Conservation (phyloP, 2,797 vertebrate species). For the Malacoctenus gilli region DNA sequence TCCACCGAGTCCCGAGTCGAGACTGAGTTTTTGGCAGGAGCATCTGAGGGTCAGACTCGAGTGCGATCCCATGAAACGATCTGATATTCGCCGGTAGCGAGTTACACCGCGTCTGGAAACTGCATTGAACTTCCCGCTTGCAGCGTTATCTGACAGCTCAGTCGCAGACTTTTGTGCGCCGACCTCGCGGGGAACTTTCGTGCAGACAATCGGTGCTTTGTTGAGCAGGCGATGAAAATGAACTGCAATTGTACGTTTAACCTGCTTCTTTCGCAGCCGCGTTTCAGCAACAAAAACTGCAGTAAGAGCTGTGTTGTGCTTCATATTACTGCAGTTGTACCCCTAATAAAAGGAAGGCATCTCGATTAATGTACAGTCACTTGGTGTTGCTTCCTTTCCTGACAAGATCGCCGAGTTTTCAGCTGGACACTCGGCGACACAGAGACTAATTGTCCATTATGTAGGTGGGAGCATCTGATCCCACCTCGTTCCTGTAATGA, state of each 20-base stretch:
- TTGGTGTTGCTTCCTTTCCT: neutral
- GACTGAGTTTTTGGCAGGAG: no score
- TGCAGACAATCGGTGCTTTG: neutral
- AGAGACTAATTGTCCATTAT: constrained; percentile 64
- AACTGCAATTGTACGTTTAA: no score
- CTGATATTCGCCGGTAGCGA: neutral
- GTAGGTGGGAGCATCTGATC: constrained; percentile 57
- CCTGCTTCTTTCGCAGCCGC: no score
- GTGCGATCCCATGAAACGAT: neutral
- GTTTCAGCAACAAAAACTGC: no score
- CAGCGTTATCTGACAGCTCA: neutral
- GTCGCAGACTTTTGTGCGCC: neutral
- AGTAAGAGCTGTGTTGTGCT: no score
- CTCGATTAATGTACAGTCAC: no score
- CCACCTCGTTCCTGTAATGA: constrained; percentile 62
- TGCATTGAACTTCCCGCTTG: no score
- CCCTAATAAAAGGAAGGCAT: no score
- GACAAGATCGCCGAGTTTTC: constrained; percentile 11
- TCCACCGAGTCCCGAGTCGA: no score
- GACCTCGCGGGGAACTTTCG: neutral
- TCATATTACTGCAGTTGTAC: no score
- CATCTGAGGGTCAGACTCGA: neutral
- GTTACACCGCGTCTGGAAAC: neutral
- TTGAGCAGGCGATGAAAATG: no score
- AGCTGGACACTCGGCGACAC: constrained; percentile 35